phyloP scores from a whole-genome alignment of 2,888 invertebrate genomes.

The Meteorus cinctellus region DNA sequence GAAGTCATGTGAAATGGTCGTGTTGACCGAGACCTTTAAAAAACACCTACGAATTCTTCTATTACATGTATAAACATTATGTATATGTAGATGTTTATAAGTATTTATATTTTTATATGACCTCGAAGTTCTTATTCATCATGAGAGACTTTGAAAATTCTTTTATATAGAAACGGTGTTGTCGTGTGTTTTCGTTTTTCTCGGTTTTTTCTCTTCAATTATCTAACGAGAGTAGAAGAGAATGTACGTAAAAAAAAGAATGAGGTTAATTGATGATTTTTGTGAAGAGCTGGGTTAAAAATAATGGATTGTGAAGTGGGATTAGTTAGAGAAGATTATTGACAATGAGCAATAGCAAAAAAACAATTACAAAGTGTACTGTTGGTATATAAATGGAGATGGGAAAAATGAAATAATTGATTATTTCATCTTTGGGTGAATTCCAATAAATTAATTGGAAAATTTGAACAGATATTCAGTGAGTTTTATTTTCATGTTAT shows the following conservation, averaged over 20 bases:
- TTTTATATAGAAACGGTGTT: not conserved
- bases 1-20: constrained; percentile 32
- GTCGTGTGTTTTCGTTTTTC: not conserved
- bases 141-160: constrained; percentile 16
- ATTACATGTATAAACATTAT: constrained; percentile 6
- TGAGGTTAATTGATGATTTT: not conserved
- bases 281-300: not conserved
- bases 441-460: no score
- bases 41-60: constrained; percentile 12
- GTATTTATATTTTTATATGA: not conserved
- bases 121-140: constrained; percentile 2
- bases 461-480: no score
- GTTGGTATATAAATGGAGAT: no score
- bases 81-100: not conserved
- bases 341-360: no score
- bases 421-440: no score
- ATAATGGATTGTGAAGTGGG: not conserved
- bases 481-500: no score
- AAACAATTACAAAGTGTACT: no score
- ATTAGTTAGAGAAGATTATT: no score
- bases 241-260: not conserved
- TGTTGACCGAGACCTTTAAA: constrained; percentile 41
- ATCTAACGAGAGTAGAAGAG: not conserved
- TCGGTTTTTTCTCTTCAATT: not conserved
- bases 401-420: no score